Conservation (phyloP, 2,888 invertebrate genomes). For the Tetrapedia diversipes region DNA sequence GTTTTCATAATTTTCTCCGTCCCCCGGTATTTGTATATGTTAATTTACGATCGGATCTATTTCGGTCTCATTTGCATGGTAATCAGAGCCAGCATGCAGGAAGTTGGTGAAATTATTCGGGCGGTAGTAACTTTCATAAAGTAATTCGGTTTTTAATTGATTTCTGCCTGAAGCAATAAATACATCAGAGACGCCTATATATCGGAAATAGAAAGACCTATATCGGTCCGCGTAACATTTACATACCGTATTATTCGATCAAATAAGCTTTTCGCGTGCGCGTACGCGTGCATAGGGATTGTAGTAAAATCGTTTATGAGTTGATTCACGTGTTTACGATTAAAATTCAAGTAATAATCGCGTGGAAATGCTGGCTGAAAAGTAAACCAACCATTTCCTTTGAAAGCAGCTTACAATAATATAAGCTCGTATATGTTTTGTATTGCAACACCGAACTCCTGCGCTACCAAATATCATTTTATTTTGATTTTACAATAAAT, state of each 20-base stretch:
- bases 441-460: no score
- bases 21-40: conserved; percentile 19
- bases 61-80: conserved; percentile 29
- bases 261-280: neutral
- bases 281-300: neutral
- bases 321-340: neutral
- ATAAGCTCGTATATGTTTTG: no score
- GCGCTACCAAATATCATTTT: no score
- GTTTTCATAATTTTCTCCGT: conserved; percentile 20
- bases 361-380: no score
- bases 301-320: neutral
- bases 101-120: neutral
- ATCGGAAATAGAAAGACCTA: neutral
- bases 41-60: conserved; percentile 34
- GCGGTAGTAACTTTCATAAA: conserved; percentile 13
- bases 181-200: neutral
- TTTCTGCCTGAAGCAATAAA: neutral
- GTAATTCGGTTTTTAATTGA: conserved; percentile 9
- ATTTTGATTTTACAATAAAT: no score
- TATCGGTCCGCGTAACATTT: neutral
- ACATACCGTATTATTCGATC: neutral
- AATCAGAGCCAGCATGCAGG: conserved; percentile 3
- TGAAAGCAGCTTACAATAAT: no score
- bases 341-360: neutral
- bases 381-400: no score